These are phyloP conservation scores for Oscheius onirici DNA, from an alignment of 2,888 invertebrate species.

Conservation along the genomic window DNA sequence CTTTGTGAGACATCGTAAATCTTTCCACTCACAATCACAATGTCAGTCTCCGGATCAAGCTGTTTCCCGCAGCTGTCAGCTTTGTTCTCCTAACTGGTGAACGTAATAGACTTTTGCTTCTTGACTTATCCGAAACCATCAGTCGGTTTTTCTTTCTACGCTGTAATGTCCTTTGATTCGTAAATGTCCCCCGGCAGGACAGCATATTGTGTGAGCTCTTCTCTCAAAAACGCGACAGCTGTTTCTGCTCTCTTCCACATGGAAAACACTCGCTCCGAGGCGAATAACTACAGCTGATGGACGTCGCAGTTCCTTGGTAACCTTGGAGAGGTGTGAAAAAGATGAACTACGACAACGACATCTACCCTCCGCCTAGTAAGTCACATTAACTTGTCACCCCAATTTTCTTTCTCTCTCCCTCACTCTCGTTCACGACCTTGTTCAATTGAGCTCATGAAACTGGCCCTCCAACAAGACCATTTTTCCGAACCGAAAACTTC, in stretches of 20 bases:
- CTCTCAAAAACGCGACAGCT: slow-evolving; percentile 18
- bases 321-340: background rate
- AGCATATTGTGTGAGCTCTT: background rate
- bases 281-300: slow-evolving; percentile 32
- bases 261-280: slow-evolving; percentile 25
- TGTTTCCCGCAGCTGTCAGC: background rate
- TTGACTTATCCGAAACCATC: background rate
- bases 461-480: background rate
- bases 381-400: background rate
- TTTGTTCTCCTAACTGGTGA: background rate
- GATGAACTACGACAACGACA: slow-evolving; percentile 27
- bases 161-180: background rate
- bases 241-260: slow-evolving; percentile 31
- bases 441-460: background rate
- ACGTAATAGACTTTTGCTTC: background rate
- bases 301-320: slow-evolving; percentile 21
- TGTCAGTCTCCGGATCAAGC: background rate
- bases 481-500: background rate
- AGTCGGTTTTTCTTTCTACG: background rate
- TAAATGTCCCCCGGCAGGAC: background rate
- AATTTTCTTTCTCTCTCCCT: no score
- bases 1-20: no score
- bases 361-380: slow-evolving; percentile 17
- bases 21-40: no score
- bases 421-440: background rate